Conservation (phyloP, 2,797 vertebrate species). For the Characodon lateralis region DNA sequence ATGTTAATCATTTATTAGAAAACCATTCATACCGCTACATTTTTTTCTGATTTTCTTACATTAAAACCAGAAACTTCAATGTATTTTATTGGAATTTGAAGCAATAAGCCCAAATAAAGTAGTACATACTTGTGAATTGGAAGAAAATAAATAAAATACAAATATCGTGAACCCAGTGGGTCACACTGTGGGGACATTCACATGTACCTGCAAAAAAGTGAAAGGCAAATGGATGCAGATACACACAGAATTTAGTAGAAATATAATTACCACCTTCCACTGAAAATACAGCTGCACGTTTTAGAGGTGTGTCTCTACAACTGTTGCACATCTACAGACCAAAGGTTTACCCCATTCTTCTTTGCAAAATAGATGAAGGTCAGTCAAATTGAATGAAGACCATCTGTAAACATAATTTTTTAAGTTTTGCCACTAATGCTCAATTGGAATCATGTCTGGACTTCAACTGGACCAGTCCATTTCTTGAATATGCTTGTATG, state of each 20-base stretch:
- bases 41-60: background rate
- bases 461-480: background rate
- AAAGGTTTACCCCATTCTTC: background rate
- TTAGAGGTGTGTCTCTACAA: too few species aligned
- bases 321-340: too few species aligned
- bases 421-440: too few species aligned
- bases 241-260: background rate
- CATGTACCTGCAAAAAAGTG: too few species aligned
- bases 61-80: background rate
- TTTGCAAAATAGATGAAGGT: background rate
- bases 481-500: background rate
- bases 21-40: background rate
- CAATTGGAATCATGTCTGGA: too few species aligned
- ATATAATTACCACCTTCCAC: background rate
- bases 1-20: background rate
- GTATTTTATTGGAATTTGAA: background rate
- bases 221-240: too few species aligned
- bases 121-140: background rate
- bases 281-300: too few species aligned
- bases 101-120: background rate
- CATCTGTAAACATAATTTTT: background rate
- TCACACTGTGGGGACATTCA: too few species aligned
- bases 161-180: too few species aligned
- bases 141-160: background rate
- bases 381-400: background rate